Evolutionary conservation across 2,113 vertebrate genomes (phyloP), one percentile per base, ranked within the genome.

Genomic region (Hyperopisus bebe): DNA sequence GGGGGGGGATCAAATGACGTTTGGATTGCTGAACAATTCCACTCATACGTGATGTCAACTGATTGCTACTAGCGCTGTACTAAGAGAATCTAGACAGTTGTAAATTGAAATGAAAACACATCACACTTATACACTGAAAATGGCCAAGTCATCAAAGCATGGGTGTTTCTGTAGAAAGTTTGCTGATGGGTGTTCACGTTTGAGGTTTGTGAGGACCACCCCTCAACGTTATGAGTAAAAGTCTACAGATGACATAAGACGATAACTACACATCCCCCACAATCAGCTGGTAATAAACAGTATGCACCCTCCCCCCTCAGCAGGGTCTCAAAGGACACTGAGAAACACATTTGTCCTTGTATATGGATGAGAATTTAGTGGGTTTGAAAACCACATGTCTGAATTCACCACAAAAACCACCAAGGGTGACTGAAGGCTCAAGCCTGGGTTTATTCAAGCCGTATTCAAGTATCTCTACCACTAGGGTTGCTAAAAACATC

Each of bases 381-480:
- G 83, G 84, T 86, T 58, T 89, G 51, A 86, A 74, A 86, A 89
- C 89, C 48, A 80, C 51, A 50, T 86, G 82, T 86, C 66, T 90
- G 83, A 24, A 44, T 48, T 55, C 58, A 50, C 39, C 82, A 86
- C 89, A 86, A 44, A 90, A 50, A 86, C 83, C 89, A 90, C 83
- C 44, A 86, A 50, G 58, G 83, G 58, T 46, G 42, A 50, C 89
- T 35, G 44, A 31, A 53, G 46, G n/a, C 31, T 53, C 50, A 35
- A 19, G 31, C 85, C 31, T 53, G 70, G 70, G 70, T 39, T 77
- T 39, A 31, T 77, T 77, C 31, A 77, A 77, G 31, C 70, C 31
- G 11, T 39, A 77, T 77, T 39, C 74, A 35, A 80, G 74, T 35
- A 80, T 42, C 74, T 42, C 35, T 42, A 42, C 35, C 74, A 80